A percentile compares a stretch with the other conserved stretches of the same genome.
These are phyloP conservation scores for Oreamnos americanus DNA, from an alignment of 2,113 vertebrate species.

Conservation along the genomic window DNA sequence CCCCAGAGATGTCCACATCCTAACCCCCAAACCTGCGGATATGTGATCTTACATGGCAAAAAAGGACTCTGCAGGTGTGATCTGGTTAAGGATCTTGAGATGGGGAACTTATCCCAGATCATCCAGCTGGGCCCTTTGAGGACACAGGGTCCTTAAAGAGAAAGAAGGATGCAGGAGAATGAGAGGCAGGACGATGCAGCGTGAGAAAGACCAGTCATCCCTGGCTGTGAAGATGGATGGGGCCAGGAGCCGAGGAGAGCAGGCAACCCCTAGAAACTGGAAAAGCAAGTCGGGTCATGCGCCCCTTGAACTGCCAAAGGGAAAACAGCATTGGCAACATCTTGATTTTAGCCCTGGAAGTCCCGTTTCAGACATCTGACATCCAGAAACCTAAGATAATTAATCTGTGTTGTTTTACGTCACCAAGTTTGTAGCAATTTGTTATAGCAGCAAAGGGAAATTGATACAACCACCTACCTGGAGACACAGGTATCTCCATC, in stretches of 20 bases:
- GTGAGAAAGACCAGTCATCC: background rate
- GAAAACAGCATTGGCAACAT: too few species aligned
- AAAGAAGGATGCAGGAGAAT: background rate
- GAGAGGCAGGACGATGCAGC: rapidly evolving
- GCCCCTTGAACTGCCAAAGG: background rate
- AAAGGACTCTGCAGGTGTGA: background rate
- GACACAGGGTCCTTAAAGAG: background rate
- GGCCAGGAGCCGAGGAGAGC: background rate
- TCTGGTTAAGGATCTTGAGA: background rate
- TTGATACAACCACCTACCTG: background rate
- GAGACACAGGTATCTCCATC: background rate
- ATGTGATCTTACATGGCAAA: background rate
- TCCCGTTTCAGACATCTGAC: background rate
- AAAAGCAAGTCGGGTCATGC: too few species aligned
- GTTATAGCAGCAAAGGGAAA: background rate
- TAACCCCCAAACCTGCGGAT: background rate
- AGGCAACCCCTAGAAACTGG: background rate
- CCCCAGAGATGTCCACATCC: background rate
- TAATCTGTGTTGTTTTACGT: background rate
- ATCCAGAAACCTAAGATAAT: background rate
- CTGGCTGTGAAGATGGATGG: background rate
- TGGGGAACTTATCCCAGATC: background rate
- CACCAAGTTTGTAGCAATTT: background rate
- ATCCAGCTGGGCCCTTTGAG: too few species aligned
- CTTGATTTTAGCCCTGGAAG: background rate